Base-by-base conservation (phyloP, 2,113 vertebrate species). In the Chionodraco myersi region DNA sequence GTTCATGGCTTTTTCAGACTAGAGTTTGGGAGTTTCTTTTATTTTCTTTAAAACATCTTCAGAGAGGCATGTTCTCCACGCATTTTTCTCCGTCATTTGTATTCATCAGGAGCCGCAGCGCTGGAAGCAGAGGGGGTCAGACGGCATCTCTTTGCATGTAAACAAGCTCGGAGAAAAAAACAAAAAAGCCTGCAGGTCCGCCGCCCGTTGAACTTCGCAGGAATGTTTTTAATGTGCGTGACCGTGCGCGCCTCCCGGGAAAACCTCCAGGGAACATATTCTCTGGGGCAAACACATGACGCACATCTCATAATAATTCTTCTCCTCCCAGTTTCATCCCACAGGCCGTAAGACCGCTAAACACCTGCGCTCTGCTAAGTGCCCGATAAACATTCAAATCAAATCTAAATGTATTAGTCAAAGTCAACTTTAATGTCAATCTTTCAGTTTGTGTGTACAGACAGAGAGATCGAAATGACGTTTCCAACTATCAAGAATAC, bases 171-270 rank as follows among this genome's bases (percentile, higher is more conserved):
- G 52, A 0, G 1, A 85, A 80, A 72, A 48, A 52, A 73, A 51
- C 16, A 21, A 30, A 5, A 41, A 41, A 41, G 77, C 69, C 72
- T 53, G 56, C 51, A 65, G 82, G 74, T 88, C 63, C 23, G 48
- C 53, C 57, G 73, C 18, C 76, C 80, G 49, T 58, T 72, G 26
- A 90, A 80, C 66, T 56, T 86, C 15, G 51, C 10, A 66, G 68
- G 79, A 80, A 91, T 84, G 82, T 68, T 75, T 78, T 82, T 73
- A 56, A 82, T 88, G 74, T 82, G 77, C 72, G 44, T 54, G 59
- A 34, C 49, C 18, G 18, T 79, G 69, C 18, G 41, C 41, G 34
- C 59, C 49, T 81, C 49, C 45, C 68, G 76, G 72, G 53, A 73
- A 41, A 54, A 57, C 62, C 64, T 73, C 75, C 23, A 65, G 71